A percentile compares a stretch with the other conserved stretches of the same genome.
Evolutionary conservation across 2,113 vertebrate species (phyloP).

Genomic region (Hylia prasina): DNA sequence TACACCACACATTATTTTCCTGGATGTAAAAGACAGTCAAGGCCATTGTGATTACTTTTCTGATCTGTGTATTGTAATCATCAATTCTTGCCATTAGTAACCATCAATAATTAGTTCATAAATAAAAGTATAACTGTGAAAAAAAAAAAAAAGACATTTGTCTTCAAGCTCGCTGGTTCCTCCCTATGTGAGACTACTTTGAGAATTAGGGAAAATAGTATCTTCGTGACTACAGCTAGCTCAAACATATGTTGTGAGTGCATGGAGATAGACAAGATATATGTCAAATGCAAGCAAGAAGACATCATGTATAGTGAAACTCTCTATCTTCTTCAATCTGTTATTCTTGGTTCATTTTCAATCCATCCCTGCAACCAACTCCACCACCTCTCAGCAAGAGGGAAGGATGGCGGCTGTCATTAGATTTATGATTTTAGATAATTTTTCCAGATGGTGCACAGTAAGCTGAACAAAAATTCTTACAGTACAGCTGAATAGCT

Average conservation of each 20-base stretch:
- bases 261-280: not conserved
- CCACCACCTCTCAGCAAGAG: not conserved
- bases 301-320: not conserved
- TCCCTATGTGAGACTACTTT: not conserved
- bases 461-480: not conserved
- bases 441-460: slow-evolving; percentile 28
- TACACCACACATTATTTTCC: not conserved
- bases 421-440: slow-evolving; percentile 18
- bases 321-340: not conserved
- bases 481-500: not conserved
- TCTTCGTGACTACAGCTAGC: not conserved
- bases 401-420: not conserved
- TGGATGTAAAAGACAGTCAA: not conserved
- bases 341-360: not conserved
- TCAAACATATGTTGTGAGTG: not conserved
- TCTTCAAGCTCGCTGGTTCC: not conserved
- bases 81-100: not conserved
- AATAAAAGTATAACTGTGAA: not conserved
- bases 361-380: not conserved
- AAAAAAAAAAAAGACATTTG: not conserved
- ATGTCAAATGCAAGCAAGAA: not conserved
- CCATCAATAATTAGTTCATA: not conserved
- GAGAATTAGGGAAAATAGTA: not conserved
- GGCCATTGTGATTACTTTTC: not conserved
- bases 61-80: not conserved